Evolutionary conservation across 2,888 invertebrate genomes (phyloP).

Genomic region (Lasioglossum pauxillum): DNA sequence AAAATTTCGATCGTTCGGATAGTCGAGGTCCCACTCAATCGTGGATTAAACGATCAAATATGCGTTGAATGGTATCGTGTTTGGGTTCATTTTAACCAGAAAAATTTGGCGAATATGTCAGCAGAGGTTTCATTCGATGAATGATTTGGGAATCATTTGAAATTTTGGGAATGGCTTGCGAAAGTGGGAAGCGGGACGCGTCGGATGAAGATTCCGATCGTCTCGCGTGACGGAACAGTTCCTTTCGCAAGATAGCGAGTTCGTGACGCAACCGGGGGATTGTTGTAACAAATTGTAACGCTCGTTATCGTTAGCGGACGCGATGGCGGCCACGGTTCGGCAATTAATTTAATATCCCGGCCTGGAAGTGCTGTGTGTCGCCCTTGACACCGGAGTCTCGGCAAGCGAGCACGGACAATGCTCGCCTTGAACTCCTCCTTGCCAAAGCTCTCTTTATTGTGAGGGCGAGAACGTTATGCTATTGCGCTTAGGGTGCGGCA

Average conservation of each 20-base stretch:
- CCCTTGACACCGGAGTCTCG: slow-evolving; percentile 81
- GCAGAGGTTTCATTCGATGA: not conserved
- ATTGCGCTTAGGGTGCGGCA: not conserved
- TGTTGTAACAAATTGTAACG: slow-evolving; percentile 23
- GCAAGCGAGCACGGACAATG: slow-evolving; percentile 79
- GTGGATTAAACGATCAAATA: not conserved
- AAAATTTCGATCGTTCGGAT: too few relatives aligned
- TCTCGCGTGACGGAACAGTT: slow-evolving; percentile 1
- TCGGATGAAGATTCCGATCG: not conserved
- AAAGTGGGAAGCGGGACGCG: not conserved
- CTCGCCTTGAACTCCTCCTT: slow-evolving; percentile 75
- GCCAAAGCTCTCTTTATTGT: slow-evolving; percentile 48
- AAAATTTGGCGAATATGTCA: not conserved
- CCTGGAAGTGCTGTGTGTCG: slow-evolving; percentile 49
- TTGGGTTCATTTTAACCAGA: not conserved
- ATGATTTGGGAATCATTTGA: not conserved
- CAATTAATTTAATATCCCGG: slow-evolving; percentile 72
- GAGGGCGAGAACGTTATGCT: not conserved
- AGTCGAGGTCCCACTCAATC: too few relatives aligned
- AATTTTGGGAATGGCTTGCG: not conserved
- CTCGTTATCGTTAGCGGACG: slow-evolving; percentile 14
- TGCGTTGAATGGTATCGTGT: not conserved
- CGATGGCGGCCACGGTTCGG: slow-evolving; percentile 61
- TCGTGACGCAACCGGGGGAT: slow-evolving; percentile 21
- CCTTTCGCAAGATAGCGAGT: slow-evolving; percentile 19